phyloP scores from a whole-genome alignment of 2,797 vertebrate genomes.

The Muscicapa comitata region DNA sequence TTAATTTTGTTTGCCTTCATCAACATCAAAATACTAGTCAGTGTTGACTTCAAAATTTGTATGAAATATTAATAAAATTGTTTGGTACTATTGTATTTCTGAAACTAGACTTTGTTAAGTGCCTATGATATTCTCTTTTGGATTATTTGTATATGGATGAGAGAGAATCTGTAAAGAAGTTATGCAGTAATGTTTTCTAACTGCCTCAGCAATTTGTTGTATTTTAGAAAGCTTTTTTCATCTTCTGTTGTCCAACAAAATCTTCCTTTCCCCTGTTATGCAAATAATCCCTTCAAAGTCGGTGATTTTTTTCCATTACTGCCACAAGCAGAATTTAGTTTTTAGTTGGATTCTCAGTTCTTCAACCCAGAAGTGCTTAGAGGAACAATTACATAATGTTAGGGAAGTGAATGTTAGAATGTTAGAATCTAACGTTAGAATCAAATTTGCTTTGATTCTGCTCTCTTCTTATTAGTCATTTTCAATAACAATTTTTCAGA shows the following conservation, averaged over 20 bases:
- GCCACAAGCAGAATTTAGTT: background rate
- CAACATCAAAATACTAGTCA: constrained; percentile 43
- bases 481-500: background rate
- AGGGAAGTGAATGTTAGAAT: background rate
- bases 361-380: background rate
- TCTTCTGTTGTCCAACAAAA: background rate
- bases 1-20: constrained; percentile 57
- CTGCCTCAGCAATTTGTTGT: background rate
- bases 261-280: background rate
- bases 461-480: too few relatives aligned
- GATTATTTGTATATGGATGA: constrained; percentile 18
- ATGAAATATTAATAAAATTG: constrained; percentile 60
- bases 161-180: background rate
- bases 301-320: background rate
- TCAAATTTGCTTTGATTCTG: too few relatives aligned
- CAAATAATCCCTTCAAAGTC: background rate
- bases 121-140: constrained; percentile 32
- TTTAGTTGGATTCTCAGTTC: constrained; percentile 2
- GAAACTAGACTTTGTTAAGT: constrained; percentile 61
- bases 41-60: constrained; percentile 57
- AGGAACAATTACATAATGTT: background rate
- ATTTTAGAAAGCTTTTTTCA: background rate
- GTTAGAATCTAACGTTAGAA: too few relatives aligned
- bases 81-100: constrained; percentile 63
- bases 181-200: background rate